Conservation (phyloP, 2,888 invertebrate species). For the Psylliodes chrysocephalus region DNA sequence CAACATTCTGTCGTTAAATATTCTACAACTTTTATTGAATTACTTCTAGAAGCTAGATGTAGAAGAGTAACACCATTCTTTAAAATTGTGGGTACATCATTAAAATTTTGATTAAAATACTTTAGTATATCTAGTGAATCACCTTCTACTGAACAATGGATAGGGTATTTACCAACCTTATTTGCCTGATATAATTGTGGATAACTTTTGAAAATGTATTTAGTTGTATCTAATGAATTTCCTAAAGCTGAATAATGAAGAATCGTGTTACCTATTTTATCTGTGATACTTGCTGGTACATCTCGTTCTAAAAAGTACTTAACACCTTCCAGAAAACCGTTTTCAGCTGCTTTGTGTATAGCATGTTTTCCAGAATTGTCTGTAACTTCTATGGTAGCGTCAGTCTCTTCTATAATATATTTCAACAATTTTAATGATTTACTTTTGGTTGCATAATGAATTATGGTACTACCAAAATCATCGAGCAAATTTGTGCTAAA, state of each 20-base stretch:
- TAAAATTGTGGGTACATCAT: neutral
- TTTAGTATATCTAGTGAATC: neutral
- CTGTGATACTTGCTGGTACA: neutral
- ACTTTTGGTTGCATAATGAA: constrained; percentile 2
- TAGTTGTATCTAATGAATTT: neutral
- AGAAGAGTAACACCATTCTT: neutral
- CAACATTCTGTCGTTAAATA: neutral
- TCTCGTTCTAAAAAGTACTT: neutral
- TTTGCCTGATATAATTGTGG: neutral
- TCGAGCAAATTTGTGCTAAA: neutral
- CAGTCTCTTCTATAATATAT: neutral
- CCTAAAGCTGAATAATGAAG: neutral
- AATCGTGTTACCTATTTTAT: neutral
- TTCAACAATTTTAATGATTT: neutral
- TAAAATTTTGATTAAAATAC: neutral
- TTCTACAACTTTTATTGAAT: neutral
- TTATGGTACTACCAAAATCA: neutral
- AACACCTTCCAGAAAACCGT: neutral
- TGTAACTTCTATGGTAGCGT: neutral
- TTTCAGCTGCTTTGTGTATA: constrained; percentile 10
- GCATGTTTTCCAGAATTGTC: neutral
- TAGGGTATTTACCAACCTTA: neutral
- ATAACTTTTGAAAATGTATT: neutral
- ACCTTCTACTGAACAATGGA: neutral
- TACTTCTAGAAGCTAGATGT: neutral